These are phyloP conservation scores for Plebejus anna DNA, from an alignment of 2,888 invertebrate genomes.

Conservation along the genomic window DNA sequence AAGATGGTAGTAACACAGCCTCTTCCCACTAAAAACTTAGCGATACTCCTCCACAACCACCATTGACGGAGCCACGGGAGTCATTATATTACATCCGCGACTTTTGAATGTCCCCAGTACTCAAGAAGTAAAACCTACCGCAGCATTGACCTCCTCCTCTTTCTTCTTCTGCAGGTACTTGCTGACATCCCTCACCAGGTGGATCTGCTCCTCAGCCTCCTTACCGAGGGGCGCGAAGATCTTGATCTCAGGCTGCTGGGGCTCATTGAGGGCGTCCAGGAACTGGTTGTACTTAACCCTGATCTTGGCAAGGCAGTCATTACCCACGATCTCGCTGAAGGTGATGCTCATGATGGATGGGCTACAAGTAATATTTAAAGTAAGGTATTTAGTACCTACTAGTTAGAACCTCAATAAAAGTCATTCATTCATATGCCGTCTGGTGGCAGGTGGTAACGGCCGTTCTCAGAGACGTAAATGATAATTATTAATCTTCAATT, in stretches of 20 bases:
- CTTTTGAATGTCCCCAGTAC: too few relatives aligned
- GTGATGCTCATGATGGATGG: neutral
- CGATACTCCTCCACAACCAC: too few relatives aligned
- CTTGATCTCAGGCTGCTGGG: neutral
- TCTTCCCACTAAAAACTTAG: too few relatives aligned
- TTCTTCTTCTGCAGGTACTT: slow-evolving; percentile 10
- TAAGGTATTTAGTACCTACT: neutral
- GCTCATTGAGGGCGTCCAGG: neutral
- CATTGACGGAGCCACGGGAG: too few relatives aligned
- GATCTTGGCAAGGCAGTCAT: neutral
- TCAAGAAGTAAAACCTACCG: neutral
- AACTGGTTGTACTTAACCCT: slow-evolving; percentile 3
- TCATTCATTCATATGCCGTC: too few relatives aligned
- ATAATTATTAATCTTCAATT: too few relatives aligned
- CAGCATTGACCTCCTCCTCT: neutral
- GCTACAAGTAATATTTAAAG: neutral
- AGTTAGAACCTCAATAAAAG: neutral
- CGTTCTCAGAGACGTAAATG: too few relatives aligned
- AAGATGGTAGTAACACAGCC: too few relatives aligned
- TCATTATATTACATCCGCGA: too few relatives aligned
- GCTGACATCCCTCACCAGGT: slow-evolving; percentile 15
- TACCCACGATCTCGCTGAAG: neutral
- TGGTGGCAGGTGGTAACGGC: too few relatives aligned
- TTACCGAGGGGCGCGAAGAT: neutral
- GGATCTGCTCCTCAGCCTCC: neutral